These are phyloP conservation scores for Petrolisthes cinctipes DNA, from an alignment of 2,888 invertebrate species.

Conservation along the genomic window DNA sequence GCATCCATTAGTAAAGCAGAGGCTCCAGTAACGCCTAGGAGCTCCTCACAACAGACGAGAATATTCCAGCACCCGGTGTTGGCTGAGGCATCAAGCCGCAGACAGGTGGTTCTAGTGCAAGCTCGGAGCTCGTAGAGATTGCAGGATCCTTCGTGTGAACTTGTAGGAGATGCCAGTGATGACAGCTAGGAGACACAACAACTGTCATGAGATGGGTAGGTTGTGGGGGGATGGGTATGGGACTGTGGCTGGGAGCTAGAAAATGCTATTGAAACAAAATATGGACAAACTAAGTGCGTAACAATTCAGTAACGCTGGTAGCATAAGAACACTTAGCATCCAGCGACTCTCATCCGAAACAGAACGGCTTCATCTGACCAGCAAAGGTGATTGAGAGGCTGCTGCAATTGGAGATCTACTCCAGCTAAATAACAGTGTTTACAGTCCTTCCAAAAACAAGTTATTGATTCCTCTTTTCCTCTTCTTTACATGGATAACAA, in stretches of 20 bases:
- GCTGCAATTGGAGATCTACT: constrained; percentile 31
- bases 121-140: constrained; percentile 41
- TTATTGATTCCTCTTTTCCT: constrained; percentile 15
- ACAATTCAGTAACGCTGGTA: constrained; percentile 36
- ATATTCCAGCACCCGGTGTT: constrained; percentile 39
- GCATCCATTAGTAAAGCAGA: constrained; percentile 3
- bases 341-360: constrained; percentile 23
- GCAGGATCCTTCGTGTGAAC: constrained; percentile 16
- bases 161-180: constrained; percentile 45
- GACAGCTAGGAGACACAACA: constrained; percentile 45
- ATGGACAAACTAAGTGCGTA: constrained; percentile 40
- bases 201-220: constrained; percentile 31
- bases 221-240: constrained; percentile 14
- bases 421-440: constrained; percentile 25
- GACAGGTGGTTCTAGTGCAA: constrained; percentile 28
- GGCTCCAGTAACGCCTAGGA: constrained; percentile 36
- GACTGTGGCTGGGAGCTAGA: constrained; percentile 35
- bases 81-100: constrained; percentile 30
- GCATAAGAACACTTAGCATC: constrained; percentile 20
- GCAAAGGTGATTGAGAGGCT: constrained; percentile 23
- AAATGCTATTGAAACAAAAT: constrained; percentile 25
- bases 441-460: constrained; percentile 20
- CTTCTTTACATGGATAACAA: constrained; percentile 23
- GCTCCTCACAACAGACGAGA: constrained; percentile 36
- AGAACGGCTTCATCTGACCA: constrained; percentile 23